Evolutionary conservation across 1,140 invertebrate species (phyloP), one percentile per base, ranked within the genome.

Genomic region (Olivierus martensii): DNA sequence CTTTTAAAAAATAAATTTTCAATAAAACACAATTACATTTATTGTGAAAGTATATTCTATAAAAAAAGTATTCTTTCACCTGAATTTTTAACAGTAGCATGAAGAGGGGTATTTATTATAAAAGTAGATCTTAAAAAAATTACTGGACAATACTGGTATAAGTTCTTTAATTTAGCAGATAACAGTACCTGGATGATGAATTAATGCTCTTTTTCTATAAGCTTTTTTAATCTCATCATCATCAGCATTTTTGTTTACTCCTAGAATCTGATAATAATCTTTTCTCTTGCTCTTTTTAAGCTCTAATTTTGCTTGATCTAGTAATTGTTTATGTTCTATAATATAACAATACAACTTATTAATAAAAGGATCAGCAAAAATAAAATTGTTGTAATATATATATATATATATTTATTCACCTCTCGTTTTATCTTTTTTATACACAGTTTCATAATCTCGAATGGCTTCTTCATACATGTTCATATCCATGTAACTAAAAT

Each of bases 191-290:
- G 75, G 75, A 62, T 77, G 75, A 59, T 73, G 76, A 61, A 85
- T 78, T 38, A 90, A 71, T 0, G 87, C 87, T 71, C 83, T 76
- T 69, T 97, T 94, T 67, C 87, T 80, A 66, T 97, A 98, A 9
- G 87, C 88, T 68, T 92, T 93, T 65, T 95, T 97, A 49, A 98
- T 93, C 63, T 97, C 93, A 65, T 94, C 89, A 43, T 87, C 86
- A 2, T 79, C 79, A 3, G 92, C 71, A 51, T 62, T 67, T 55
- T 71, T 72, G 14, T 60, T 36, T 36, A 77, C 52, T 17, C 73
- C 73, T 10, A 77, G 64, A 52, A 70, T 69, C 61, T 73, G 70
- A 60, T 77, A 77, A 61, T 74, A 77, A 59, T 77, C 76, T 63
- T 77, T 77, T 22, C 73, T 73, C 76, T 94, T 94, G 0, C 86